Conservation (phyloP, 35 echinoderm and acorn worm genomes). For the Heliocidaris tuberculata region DNA sequence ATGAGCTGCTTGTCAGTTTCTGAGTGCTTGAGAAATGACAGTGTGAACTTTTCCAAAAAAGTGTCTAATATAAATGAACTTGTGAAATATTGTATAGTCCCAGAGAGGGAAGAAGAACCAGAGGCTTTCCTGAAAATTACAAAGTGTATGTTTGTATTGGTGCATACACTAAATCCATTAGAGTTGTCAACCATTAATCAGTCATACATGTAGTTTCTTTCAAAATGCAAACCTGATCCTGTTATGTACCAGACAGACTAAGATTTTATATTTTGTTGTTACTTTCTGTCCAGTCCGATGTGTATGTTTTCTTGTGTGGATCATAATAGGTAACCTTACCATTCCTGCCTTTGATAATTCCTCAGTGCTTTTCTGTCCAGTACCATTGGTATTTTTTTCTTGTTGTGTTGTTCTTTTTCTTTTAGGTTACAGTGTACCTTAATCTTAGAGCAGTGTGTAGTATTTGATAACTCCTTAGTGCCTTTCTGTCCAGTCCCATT, state of each 20-base stretch:
- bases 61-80: too few species aligned
- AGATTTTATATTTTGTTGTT: not conserved
- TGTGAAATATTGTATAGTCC: too few species aligned
- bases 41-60: too few species aligned
- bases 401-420: not conserved
- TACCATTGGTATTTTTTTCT: not conserved
- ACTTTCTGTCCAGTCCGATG: not conserved
- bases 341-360: not conserved
- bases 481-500: not conserved
- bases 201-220: not conserved
- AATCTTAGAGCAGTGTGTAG: constrained; percentile 53
- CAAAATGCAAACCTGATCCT: not conserved
- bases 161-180: too few species aligned
- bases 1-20: too few species aligned
- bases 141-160: too few species aligned
- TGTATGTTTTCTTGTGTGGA: too few species aligned
- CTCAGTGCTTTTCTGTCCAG: not conserved
- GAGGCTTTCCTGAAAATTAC: too few species aligned
- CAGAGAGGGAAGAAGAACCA: too few species aligned
- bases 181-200: too few species aligned
- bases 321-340: too few species aligned
- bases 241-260: not conserved
- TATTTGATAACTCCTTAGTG: not conserved
- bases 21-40: too few species aligned
- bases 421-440: constrained; percentile 44